phyloP scores from a whole-genome alignment of 1,140 invertebrate species.

The Pogonomyrmex californicus region DNA sequence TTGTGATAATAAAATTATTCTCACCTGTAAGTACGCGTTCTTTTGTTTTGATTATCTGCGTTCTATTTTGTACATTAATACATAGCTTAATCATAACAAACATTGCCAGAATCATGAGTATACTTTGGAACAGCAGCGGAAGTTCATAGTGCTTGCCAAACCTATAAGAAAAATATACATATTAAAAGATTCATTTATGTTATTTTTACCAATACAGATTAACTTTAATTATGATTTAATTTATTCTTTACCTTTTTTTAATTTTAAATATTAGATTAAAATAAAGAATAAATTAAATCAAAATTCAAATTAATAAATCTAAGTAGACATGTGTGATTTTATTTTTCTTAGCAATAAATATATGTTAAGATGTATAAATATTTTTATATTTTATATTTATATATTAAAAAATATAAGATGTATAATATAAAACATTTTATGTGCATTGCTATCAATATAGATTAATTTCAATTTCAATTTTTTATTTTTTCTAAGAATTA shows the following conservation, averaged over 20 bases:
- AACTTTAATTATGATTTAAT: too few species aligned
- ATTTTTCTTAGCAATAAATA: neutral
- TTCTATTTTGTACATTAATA: constrained; percentile 94
- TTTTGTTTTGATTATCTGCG: constrained; percentile 92
- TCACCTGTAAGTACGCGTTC: constrained; percentile 95
- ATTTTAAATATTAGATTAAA: too few species aligned
- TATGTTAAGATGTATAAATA: neutral
- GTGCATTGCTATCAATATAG: too few species aligned
- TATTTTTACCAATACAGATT: too few species aligned
- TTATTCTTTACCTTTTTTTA: too few species aligned
- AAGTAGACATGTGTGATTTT: too few species aligned
- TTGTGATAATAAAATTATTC: neutral
- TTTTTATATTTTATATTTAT: neutral
- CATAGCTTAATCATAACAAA: constrained; percentile 98
- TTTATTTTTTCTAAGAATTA: too few species aligned
- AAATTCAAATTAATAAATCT: too few species aligned
- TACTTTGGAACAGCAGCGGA: constrained; percentile 97
- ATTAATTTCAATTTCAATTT: too few species aligned
- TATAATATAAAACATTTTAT: neutral
- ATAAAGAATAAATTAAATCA: too few species aligned
- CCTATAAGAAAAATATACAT: constrained; percentile 89
- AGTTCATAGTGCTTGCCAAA: constrained; percentile 99
- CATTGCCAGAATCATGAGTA: constrained; percentile 99
- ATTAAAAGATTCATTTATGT: neutral
- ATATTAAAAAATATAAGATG: neutral